Base-by-base conservation (phyloP, 2,888 invertebrate genomes). In the Leptopilina syphax region DNA sequence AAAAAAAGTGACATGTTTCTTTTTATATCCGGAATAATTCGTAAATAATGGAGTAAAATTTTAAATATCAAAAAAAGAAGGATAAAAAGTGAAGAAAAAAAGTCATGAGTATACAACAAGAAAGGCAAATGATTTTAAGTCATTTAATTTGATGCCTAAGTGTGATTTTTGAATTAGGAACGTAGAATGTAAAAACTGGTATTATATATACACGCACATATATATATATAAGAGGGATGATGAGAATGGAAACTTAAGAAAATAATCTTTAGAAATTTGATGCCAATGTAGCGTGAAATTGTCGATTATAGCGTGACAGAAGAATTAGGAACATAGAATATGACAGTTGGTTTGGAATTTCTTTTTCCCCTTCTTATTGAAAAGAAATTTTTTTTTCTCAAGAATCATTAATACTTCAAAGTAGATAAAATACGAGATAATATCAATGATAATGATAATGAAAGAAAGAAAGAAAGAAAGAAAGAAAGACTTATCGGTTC, bases 321-420 rank as follows among this genome's bases (percentile, higher is more conserved):
- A 24, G 83, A 81, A 86, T 83, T 86, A 86, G 87, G 86, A 70
- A 66, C 60, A 63, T 81, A 87, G 85, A 60, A 87, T 70, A 41
- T 34, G 66, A 18, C 73, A 50, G 50, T 57, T 12, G 12, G n/a
- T n/a, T 57, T 13, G 5, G 13, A 57, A n/a, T 2, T 34, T 34
- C 4, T 34, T 57, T 3, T 57, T 57, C 3, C 12, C 5, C 10
- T n/a, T n/a, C 10, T 12, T 13, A 57, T 12, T 18, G 18, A 18
- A 18, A 18, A 18, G n/a, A 57, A 12, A 13, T 57, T 57, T 12
- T 1, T 47, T 47, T 47, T 18, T 18, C 18, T 34, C 34, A 34
- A 34, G 34, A 34, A 34, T 34, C 34, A 34, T 27, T 27, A 27
- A 27, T 47, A 8, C 9, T 47, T 47, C 9, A 8, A 47, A 47